Evolutionary conservation across 2,888 invertebrate genomes (phyloP), one percentile per base, ranked within the genome.

Genomic region (Calameuta pallipes): DNA sequence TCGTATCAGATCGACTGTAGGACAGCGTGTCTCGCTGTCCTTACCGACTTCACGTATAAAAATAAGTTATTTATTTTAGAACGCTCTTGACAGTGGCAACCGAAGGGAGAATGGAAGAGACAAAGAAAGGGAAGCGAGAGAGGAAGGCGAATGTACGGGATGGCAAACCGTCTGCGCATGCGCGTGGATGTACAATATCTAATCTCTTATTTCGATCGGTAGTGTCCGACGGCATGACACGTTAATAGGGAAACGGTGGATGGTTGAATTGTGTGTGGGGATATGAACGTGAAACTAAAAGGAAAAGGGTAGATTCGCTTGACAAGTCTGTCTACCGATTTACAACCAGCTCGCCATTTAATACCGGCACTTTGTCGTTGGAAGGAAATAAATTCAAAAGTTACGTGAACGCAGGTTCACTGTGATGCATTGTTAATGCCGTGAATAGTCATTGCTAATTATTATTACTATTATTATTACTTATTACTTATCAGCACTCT

Each of bases 11-110:
- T 56, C 2, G 23, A 56, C 56, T 23, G 2, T 23, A 56, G 23
- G 2, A 56, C 56, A 9, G 56, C 56, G 56, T 1, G 56, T 23
- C 23, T 56, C 9, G 23, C 23, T 23, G 56, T 36, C 73, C 75
- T 71, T 78, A 73, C 36, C 41, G 36, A 79, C 76, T 76, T 80
- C 80, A 82, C 82, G 77, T 79, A 76, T 56, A 56, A 56, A 9
- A 80, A 82, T 83, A 80, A 81, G 77, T 82, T 83, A 84, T 85
- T 85, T 82, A 84, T 83, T 80, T 82, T 79, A 80, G 73, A 36
- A 78, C 36, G 71, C 15, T 71, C 31, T 31, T 9, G 23, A 56
- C 34, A 71, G 12, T 71, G 31, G 31, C 34, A 56, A 23, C 23
- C 23, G 23, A 23, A 23, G 23, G 41, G 56, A 56, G 23, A 56